Percentiles rank a stretch among this genome's conserved stretches.
Conservation (phyloP, 2,797 vertebrate genomes). For the Crocodylus rhombifer region DNA sequence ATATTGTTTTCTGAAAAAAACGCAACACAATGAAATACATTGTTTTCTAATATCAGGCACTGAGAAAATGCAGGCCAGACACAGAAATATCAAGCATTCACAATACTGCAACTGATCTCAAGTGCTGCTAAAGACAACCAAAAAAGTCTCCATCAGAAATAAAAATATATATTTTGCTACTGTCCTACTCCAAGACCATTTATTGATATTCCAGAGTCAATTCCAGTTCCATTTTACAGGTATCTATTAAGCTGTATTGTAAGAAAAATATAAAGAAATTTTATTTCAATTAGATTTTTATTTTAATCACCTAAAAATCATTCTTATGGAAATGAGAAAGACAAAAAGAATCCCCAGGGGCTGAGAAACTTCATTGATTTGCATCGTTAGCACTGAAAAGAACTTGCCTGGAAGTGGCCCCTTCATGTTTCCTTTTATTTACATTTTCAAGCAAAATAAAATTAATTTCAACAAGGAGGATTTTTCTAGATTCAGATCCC, state of each 20-base stretch:
- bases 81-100: slow-evolving; percentile 57
- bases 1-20: slow-evolving; percentile 3
- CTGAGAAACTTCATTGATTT: slow-evolving; percentile 58
- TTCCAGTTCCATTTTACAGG: background rate
- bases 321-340: slow-evolving; percentile 66
- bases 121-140: slow-evolving; percentile 29
- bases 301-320: slow-evolving; percentile 74
- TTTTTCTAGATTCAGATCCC: slow-evolving; percentile 31
- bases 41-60: background rate
- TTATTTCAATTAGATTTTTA: slow-evolving; percentile 72
- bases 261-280: slow-evolving; percentile 64
- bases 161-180: slow-evolving; percentile 55
- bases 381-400: slow-evolving; percentile 71
- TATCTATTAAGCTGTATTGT: slow-evolving; percentile 53
- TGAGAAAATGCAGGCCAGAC: slow-evolving; percentile 31
- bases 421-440: slow-evolving; percentile 46
- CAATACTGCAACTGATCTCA: slow-evolving; percentile 38
- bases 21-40: background rate
- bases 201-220: slow-evolving; percentile 52
- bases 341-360: slow-evolving; percentile 50
- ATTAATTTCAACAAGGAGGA: slow-evolving; percentile 61
- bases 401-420: slow-evolving; percentile 59
- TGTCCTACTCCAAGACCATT: slow-evolving; percentile 14
- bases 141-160: slow-evolving; percentile 64
- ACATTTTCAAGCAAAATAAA: slow-evolving; percentile 66